Conservation (phyloP, 2,888 invertebrate species). For the Hemistola chrysoprasaria region DNA sequence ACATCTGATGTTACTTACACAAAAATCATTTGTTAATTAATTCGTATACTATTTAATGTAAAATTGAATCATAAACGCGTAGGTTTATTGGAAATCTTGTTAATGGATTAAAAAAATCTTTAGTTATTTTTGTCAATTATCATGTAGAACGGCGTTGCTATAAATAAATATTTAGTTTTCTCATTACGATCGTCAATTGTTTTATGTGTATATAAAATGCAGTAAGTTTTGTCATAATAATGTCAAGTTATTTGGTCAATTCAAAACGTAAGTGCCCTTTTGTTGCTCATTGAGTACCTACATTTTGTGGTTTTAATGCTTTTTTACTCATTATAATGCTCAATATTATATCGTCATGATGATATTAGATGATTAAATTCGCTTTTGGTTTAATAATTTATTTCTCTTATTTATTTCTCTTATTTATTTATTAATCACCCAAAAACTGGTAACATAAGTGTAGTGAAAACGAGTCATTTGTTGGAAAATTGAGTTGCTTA, state of each 20-base stretch:
- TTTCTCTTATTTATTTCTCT: conserved; percentile 62
- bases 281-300: conserved; percentile 68
- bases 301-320: conserved; percentile 51
- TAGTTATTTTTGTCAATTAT: conserved; percentile 76
- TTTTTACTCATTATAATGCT: conserved; percentile 79
- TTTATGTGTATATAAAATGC: conserved; percentile 48
- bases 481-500: conserved; percentile 9
- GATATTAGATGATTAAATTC: conserved; percentile 71
- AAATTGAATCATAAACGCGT: conserved; percentile 40
- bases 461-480: conserved; percentile 13
- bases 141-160: conserved; percentile 46
- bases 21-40: conserved; percentile 62
- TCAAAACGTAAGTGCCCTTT: conserved; percentile 65
- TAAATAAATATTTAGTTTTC: conserved; percentile 55
- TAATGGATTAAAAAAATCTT: conserved; percentile 51
- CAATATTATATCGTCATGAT: conserved; percentile 75
- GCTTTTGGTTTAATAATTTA: conserved; percentile 63
- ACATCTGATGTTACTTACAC: conserved; percentile 45
- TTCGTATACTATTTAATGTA: conserved; percentile 52
- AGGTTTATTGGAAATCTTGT: conserved; percentile 66
- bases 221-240: conserved; percentile 42
- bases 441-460: conserved; percentile 24
- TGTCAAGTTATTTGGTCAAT: conserved; percentile 74
- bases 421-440: conserved; percentile 52
- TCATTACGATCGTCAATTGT: conserved; percentile 68